Percentiles rank a stretch among this genome's conserved stretches.
These are phyloP conservation scores for Chaetura pelagica DNA, from an alignment of 2,113 vertebrate species.

Conservation along the genomic window DNA sequence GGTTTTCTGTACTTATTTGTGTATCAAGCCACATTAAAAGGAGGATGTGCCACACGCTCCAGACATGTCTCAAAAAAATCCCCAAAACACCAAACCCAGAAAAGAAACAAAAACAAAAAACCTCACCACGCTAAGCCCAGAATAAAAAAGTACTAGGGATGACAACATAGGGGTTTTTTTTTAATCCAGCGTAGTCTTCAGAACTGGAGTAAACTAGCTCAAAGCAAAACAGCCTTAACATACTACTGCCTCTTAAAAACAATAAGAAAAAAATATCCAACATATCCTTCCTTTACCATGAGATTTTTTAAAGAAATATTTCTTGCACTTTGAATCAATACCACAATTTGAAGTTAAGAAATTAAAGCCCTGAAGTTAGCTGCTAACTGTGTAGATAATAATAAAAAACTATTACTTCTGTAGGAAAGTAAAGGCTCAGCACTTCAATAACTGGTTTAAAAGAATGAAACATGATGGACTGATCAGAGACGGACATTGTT, in stretches of 20 bases:
- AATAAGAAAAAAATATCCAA: neutral
- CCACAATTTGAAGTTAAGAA: constrained; percentile 32
- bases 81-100: too few relatives aligned
- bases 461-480: constrained; percentile 26
- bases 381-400: constrained; percentile 49
- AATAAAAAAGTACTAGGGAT: neutral
- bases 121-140: neutral
- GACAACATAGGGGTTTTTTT: neutral
- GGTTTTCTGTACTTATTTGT: neutral
- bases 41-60: rapidly evolving
- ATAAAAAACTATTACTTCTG: constrained; percentile 41
- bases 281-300: neutral
- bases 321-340: constrained; percentile 58
- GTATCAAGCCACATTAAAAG: neutral
- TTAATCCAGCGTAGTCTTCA: neutral
- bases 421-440: constrained; percentile 25
- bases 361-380: constrained; percentile 47
- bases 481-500: neutral
- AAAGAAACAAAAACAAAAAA: neutral
- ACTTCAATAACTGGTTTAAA: constrained; percentile 44
- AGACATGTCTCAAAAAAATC: neutral
- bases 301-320: constrained; percentile 1
- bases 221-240: neutral
- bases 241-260: neutral
- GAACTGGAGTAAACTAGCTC: neutral